phyloP scores from a whole-genome alignment of 1,140 invertebrate genomes.

The Acromyrmex charruanus region DNA sequence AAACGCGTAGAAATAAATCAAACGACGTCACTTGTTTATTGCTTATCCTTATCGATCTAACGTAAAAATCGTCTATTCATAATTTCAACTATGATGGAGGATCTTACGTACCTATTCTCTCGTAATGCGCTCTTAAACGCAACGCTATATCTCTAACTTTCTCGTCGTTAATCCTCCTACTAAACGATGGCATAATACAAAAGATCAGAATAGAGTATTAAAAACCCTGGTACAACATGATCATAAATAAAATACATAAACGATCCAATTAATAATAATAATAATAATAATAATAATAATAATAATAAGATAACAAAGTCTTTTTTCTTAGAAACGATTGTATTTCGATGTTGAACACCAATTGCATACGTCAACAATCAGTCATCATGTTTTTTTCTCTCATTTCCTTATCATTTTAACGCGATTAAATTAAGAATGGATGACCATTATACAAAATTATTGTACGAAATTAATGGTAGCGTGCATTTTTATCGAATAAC shows the following conservation, averaged over 20 bases:
- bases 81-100: slow-evolving; percentile 44
- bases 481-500: slow-evolving; percentile 26
- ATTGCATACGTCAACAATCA: slow-evolving; percentile 52
- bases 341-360: slow-evolving; percentile 53
- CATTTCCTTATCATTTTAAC: slow-evolving; percentile 20
- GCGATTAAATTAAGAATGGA: slow-evolving; percentile 38
- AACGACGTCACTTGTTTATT: slow-evolving; percentile 42
- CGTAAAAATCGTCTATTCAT: slow-evolving; percentile 40
- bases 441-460: slow-evolving; percentile 28
- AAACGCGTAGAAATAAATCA: slow-evolving; percentile 36
- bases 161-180: slow-evolving; percentile 16
- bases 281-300: slow-evolving; percentile 57
- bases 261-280: slow-evolving; percentile 54
- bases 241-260: slow-evolving; percentile 63
- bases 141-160: slow-evolving; percentile 30
- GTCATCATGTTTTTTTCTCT: slow-evolving; percentile 11
- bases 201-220: slow-evolving; percentile 54
- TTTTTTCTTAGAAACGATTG: slow-evolving; percentile 51
- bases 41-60: slow-evolving; percentile 48
- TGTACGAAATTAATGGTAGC: slow-evolving; percentile 13
- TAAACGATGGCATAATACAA: slow-evolving; percentile 57
- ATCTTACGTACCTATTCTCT: slow-evolving; percentile 49
- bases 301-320: slow-evolving; percentile 59
- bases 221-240: slow-evolving; percentile 53
- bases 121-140: slow-evolving; percentile 30